These are phyloP conservation scores for Pristionchus pacificus DNA, from an alignment of 1,140 invertebrate species.

Conservation along the genomic window DNA sequence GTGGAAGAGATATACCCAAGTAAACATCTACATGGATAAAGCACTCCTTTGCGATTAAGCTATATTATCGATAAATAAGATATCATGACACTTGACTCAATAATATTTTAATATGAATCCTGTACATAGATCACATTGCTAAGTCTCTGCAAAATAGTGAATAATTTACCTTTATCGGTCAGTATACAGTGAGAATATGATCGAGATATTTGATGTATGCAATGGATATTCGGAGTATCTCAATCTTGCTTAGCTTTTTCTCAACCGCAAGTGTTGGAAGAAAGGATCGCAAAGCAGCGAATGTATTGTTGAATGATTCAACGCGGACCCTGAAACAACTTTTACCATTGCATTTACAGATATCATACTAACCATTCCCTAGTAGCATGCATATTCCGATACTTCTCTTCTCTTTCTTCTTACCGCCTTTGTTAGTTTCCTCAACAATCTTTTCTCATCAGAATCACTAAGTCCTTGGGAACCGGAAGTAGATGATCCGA, in stretches of 20 bases:
- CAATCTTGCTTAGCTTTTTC: conserved; percentile 82
- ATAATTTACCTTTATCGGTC: too few relatives aligned
- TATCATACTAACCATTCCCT: conserved; percentile 67
- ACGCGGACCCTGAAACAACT: conserved; percentile 72
- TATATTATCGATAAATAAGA: too few relatives aligned
- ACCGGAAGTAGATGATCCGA: too few relatives aligned
- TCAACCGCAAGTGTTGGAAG: conserved; percentile 87
- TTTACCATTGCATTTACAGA: too few relatives aligned
- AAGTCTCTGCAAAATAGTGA: too few relatives aligned
- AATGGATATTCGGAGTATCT: conserved; percentile 86
- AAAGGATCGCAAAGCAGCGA: conserved; percentile 77
- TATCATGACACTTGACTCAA: too few relatives aligned
- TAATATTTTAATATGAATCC: not conserved
- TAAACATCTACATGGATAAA: too few relatives aligned
- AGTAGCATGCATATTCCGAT: conserved; percentile 89
- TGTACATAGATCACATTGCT: not conserved
- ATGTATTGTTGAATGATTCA: conserved; percentile 89
- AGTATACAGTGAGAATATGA: conserved; percentile 80
- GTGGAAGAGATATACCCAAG: too few relatives aligned
- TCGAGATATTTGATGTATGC: conserved; percentile 93
- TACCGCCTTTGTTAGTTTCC: conserved; percentile 73
- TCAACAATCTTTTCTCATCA: conserved; percentile 15
- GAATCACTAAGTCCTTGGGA: too few relatives aligned
- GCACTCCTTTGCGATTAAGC: too few relatives aligned
- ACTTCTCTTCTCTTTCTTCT: conserved; percentile 81